Conservation (phyloP, 92 coral and sea anemone species). For the Porites cylindrica region DNA sequence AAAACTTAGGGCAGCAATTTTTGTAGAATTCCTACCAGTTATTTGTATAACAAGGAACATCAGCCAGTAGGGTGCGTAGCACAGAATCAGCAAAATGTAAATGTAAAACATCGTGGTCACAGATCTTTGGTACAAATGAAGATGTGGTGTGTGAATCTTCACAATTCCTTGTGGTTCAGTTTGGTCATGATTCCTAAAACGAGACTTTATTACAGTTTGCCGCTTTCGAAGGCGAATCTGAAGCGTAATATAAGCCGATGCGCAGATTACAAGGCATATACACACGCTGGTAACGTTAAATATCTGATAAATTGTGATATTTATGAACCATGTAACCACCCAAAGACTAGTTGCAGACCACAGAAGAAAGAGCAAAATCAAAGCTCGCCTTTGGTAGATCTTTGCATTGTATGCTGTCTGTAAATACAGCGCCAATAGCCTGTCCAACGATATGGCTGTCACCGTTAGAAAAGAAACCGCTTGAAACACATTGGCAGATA, state of each 20-base stretch:
- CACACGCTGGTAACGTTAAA: constrained; percentile 23
- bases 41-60: constrained; percentile 35
- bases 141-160: constrained; percentile 22
- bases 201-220: constrained; percentile 11
- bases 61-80: constrained; percentile 24
- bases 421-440: constrained; percentile 11
- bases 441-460: constrained; percentile 37
- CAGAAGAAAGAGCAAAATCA: neutral
- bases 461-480: constrained; percentile 46
- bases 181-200: neutral
- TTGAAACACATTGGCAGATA: constrained; percentile 39
- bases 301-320: constrained; percentile 33
- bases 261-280: neutral
- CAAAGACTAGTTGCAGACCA: constrained; percentile 35
- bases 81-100: constrained; percentile 31
- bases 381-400: neutral
- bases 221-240: constrained; percentile 28
- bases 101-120: constrained; percentile 44
- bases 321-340: constrained; percentile 30
- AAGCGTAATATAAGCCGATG: constrained; percentile 40
- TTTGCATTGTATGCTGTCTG: neutral
- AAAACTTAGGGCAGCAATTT: constrained; percentile 24
- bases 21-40: constrained; percentile 9
- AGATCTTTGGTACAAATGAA: constrained; percentile 32
- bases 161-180: neutral